phyloP scores from a whole-genome alignment of 2,888 invertebrate genomes.

The Labia minor region DNA sequence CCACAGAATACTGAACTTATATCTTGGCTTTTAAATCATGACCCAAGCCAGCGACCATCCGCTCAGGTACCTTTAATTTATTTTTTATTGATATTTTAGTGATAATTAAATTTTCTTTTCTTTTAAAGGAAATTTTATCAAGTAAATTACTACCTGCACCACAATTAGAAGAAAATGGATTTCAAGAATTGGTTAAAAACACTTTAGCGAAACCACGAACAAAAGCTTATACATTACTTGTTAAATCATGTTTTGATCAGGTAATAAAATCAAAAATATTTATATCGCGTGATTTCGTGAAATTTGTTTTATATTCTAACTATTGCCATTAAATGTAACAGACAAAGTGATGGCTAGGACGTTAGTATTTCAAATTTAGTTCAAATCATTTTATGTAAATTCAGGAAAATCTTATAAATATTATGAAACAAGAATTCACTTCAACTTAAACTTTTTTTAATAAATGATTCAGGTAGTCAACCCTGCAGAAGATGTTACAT shows the following conservation, averaged over 20 bases:
- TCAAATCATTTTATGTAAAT: no score
- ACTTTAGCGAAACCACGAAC: slow-evolving; percentile 71
- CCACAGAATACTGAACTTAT: slow-evolving; percentile 49
- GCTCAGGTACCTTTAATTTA: slow-evolving; percentile 45
- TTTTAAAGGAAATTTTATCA: background rate
- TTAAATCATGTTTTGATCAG: slow-evolving; percentile 48
- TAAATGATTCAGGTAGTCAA: slow-evolving; percentile 41
- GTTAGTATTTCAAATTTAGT: no score
- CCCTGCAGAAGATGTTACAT: slow-evolving; percentile 66
- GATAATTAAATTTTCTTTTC: background rate
- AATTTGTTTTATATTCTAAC: slow-evolving; percentile 15
- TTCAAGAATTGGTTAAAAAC: slow-evolving; percentile 70
- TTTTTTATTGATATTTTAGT: background rate
- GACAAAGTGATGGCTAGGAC: background rate
- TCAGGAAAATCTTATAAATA: no score
- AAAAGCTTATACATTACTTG: slow-evolving; percentile 62
- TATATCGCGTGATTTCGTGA: no score
- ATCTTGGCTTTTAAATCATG: slow-evolving; percentile 76
- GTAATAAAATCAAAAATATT: slow-evolving; percentile 26
- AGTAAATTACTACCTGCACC: slow-evolving; percentile 56
- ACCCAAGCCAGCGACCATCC: slow-evolving; percentile 70
- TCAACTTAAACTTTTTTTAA: background rate
- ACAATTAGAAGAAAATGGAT: slow-evolving; percentile 70
- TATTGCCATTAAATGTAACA: background rate
- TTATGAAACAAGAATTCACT: background rate